phyloP scores from a whole-genome alignment of 2,797 vertebrate genomes.

The Threskiornis aethiopicus region DNA sequence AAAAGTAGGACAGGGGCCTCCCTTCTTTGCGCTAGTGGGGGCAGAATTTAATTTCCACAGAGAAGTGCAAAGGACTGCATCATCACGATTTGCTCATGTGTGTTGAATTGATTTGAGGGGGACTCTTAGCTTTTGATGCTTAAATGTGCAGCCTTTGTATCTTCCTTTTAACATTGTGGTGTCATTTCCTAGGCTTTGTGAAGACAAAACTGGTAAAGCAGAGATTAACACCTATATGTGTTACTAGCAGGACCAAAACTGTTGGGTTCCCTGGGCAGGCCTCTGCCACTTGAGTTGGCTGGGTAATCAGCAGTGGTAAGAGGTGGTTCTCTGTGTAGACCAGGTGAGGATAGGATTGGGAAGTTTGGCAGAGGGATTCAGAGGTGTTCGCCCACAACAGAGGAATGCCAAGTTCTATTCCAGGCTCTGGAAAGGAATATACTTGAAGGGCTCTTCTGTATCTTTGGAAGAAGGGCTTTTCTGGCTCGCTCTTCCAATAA shows the following conservation, averaged over 20 bases:
- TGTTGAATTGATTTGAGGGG: not conserved
- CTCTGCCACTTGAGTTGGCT: not conserved
- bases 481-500: not conserved
- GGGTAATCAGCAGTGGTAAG: not conserved
- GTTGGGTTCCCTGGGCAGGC: not conserved
- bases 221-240: not conserved
- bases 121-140: not conserved
- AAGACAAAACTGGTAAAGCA: not conserved
- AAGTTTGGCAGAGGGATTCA: not conserved
- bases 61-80: not conserved
- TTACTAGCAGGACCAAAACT: not conserved
- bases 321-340: not conserved
- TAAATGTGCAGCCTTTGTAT: not conserved
- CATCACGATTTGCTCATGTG: not conserved
- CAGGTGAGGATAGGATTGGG: not conserved
- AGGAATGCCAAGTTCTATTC: not conserved
- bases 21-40: not conserved
- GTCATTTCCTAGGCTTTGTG: not conserved
- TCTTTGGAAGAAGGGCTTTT: not conserved
- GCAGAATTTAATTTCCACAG: not conserved
- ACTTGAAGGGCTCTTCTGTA: not conserved
- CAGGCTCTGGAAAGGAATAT: not conserved
- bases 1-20: not conserved
- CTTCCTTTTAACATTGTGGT: fast-evolving
- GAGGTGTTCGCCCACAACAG: not conserved